These are phyloP conservation scores for Pollenia labialis DNA, from an alignment of 2,888 invertebrate species.

Conservation along the genomic window DNA sequence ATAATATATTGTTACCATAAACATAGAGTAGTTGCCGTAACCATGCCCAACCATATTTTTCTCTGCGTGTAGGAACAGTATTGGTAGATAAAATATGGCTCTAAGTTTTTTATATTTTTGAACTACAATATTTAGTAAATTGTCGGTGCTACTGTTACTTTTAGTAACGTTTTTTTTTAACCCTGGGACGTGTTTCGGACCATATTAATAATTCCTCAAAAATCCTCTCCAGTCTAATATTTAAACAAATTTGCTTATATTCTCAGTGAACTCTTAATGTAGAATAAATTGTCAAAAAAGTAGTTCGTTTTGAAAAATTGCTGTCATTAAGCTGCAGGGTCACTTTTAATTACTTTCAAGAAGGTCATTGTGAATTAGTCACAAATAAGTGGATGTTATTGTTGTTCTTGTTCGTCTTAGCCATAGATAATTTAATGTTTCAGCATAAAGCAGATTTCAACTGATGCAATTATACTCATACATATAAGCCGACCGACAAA, in stretches of 20 bases:
- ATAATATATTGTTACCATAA: no score
- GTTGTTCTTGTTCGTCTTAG: slow-evolving; percentile 23
- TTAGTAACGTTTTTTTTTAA: no score
- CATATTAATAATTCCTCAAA: no score
- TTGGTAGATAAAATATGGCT: no score
- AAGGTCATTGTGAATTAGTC: slow-evolving; percentile 79
- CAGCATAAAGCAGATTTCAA: slow-evolving; percentile 35
- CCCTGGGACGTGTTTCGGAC: no score
- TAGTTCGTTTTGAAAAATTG: slow-evolving; percentile 78
- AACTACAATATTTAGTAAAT: no score
- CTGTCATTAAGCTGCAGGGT: slow-evolving; percentile 81
- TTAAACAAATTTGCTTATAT: not conserved
- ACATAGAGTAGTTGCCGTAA: no score
- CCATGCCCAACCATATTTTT: no score
- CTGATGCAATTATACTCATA: slow-evolving; percentile 64
- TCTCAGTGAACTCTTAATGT: not conserved
- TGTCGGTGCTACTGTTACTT: no score
- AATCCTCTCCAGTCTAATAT: not conserved
- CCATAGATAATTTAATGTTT: slow-evolving; percentile 8
- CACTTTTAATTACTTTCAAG: slow-evolving; percentile 82
- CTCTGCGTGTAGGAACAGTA: no score
- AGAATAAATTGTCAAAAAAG: slow-evolving; percentile 63
- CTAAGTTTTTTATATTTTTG: no score
- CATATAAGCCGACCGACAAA: not conserved
- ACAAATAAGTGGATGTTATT: slow-evolving; percentile 58